Percentiles rank a stretch among this genome's conserved stretches.
Conservation (phyloP, 2,113 vertebrate genomes). For the Myanophis thanlyinensis region DNA sequence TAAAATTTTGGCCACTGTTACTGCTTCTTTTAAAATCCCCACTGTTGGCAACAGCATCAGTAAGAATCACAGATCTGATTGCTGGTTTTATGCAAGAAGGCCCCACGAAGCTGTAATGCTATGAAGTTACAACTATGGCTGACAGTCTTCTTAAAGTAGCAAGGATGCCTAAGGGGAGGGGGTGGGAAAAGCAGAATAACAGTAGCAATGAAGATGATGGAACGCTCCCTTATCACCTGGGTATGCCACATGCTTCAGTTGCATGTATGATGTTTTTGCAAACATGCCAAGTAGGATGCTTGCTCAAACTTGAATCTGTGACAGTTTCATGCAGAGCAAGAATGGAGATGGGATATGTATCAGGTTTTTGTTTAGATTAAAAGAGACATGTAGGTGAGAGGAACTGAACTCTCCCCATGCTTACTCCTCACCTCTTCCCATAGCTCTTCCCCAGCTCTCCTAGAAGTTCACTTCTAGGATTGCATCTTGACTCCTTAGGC, state of each 20-base stretch:
- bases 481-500: no score
- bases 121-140: conserved; percentile 46
- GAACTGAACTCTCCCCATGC: neutral
- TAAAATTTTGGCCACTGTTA: conserved; percentile 47
- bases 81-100: conserved; percentile 44
- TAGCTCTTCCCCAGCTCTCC: neutral
- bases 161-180: conserved; percentile 46
- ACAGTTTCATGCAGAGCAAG: conserved; percentile 2
- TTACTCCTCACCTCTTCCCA: neutral
- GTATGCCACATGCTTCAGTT: conserved; percentile 16
- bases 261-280: conserved; percentile 29
- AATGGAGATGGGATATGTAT: neutral
- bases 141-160: conserved; percentile 50
- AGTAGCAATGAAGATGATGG: conserved; percentile 40
- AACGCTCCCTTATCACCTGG: conserved; percentile 46
- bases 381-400: neutral
- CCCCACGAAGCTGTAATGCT: conserved; percentile 47
- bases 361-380: neutral
- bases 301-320: conserved; percentile 1
- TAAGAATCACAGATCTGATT: conserved; percentile 54
- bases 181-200: conserved; percentile 7
- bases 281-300: conserved; percentile 4
- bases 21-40: conserved; percentile 42
- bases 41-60: conserved; percentile 51
- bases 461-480: neutral